Evolutionary conservation across 1,140 invertebrate genomes (phyloP).

Genomic region (Condylostylus longicornis): DNA sequence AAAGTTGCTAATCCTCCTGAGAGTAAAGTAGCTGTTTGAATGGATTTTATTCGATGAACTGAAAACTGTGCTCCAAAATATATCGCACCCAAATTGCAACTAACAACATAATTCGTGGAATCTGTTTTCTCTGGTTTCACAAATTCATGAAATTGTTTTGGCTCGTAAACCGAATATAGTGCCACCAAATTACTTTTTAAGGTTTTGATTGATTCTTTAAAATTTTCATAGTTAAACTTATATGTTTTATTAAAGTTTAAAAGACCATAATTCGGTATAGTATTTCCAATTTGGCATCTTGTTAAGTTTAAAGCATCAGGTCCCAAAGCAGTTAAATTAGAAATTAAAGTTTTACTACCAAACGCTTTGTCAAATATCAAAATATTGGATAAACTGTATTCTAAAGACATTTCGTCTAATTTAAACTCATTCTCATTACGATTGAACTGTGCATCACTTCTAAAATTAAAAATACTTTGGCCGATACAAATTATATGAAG

Average conservation of each 20-base stretch:
- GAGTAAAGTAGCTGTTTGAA: slow-evolving; percentile 21
- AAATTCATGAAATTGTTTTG: slow-evolving; percentile 19
- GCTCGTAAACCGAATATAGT: slow-evolving; percentile 20
- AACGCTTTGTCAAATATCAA: slow-evolving; percentile 22
- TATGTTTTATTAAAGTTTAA: slow-evolving; percentile 15
- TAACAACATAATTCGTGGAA: slow-evolving; percentile 23
- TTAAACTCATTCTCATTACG: not conserved
- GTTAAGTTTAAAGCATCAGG: slow-evolving; percentile 28
- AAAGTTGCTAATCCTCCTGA: slow-evolving; percentile 24
- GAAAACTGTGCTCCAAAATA: slow-evolving; percentile 1
- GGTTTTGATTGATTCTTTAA: slow-evolving; percentile 19
- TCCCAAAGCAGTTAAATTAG: slow-evolving; percentile 26
- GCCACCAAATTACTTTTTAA: slow-evolving; percentile 17
- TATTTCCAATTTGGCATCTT: slow-evolving; percentile 25
- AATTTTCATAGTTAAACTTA: slow-evolving; percentile 15
- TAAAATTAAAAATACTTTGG: no score
- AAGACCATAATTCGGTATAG: slow-evolving; percentile 27
- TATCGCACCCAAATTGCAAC: slow-evolving; percentile 20
- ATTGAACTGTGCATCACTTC: no score
- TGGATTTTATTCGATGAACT: slow-evolving; percentile 6
- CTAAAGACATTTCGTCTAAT: not conserved
- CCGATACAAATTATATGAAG: slow-evolving; percentile 3
- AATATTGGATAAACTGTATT: slow-evolving; percentile 14
- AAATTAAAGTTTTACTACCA: slow-evolving; percentile 11
- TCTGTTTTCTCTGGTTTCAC: no score